Evolutionary conservation across 2,888 invertebrate species (phyloP), one percentile per base, ranked within the genome.

Genomic region (Rhopalosiphum nymphaeae): DNA sequence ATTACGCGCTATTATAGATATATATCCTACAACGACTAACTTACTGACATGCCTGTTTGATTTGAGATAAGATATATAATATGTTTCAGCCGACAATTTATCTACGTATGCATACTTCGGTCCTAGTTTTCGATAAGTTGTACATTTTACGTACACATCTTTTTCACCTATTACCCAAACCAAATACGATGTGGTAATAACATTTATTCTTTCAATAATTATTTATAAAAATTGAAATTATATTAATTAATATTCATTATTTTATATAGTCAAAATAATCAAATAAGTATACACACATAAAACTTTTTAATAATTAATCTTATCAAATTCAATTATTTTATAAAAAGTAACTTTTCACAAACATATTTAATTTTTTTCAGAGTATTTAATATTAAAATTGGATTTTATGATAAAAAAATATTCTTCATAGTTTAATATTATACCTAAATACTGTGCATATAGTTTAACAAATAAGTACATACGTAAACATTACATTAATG

Each of bases 51-150:
- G 53, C n/a, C 46, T 46, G 57, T 87, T 87, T n/a, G 92, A 92
- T 92, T 61, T 36, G 13, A 87, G 92, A 92, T 92, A 92, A 92
- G 86, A 92, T 61, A 61, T 87, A 85, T n/a, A 78, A 36, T 78
- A 84, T n/a, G 46, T 26, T 46, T 49, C 92, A 36, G 10, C 87
- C 26, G 25, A 92, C 87, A 92, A 92, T 92, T 92, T 92, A 92
- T 92, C 61, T 16, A 46, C 16, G 29, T n/a, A n/a, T 49, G 9
- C 87, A 13, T 78, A n/a, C 29, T 29, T 86, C 46, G 46, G 86
- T 46, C 5, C 29, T n/a, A 49, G 87, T 87, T 16, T 9, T 49
- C 25, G 21, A 53, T 87, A 87, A n/a, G n/a, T 87, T 49, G 3
- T 49, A 53, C 49, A 9, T n/a, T 46, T n/a, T n/a, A 87, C 36